phyloP scores from a whole-genome alignment of 2,888 invertebrate genomes.

The Morpho helenor region DNA sequence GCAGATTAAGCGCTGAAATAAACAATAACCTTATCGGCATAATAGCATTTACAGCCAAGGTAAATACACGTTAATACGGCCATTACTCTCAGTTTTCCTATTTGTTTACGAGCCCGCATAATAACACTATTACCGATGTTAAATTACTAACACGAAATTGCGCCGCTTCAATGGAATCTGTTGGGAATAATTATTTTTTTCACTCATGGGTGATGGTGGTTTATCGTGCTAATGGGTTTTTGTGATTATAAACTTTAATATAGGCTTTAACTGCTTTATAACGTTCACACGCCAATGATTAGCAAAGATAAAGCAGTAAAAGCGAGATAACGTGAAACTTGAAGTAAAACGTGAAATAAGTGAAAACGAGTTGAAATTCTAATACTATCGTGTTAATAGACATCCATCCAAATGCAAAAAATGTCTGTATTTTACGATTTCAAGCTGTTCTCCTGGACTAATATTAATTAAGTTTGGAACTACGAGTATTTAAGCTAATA shows the following conservation, averaged over 20 bases:
- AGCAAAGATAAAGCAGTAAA: no score
- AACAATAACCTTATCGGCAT: constrained; percentile 37
- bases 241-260: neutral
- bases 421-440: no score
- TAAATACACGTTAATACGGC: constrained; percentile 47
- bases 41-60: constrained; percentile 37
- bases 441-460: no score
- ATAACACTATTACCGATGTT: constrained; percentile 40
- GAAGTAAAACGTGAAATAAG: no score
- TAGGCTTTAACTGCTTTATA: no score
- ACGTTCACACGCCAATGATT: no score
- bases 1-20: constrained; percentile 17
- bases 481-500: no score
- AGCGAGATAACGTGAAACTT: no score
- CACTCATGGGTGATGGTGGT: neutral
- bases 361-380: no score
- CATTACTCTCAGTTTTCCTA: constrained; percentile 49
- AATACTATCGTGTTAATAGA: no score
- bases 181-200: constrained; percentile 27
- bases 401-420: no score
- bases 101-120: constrained; percentile 51
- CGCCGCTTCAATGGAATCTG: constrained; percentile 28
- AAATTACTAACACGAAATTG: constrained; percentile 34
- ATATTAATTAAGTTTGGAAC: no score
- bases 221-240: constrained; percentile 4